Conservation (phyloP, 2,888 invertebrate species). For the Scaptomyza tumidula region DNA sequence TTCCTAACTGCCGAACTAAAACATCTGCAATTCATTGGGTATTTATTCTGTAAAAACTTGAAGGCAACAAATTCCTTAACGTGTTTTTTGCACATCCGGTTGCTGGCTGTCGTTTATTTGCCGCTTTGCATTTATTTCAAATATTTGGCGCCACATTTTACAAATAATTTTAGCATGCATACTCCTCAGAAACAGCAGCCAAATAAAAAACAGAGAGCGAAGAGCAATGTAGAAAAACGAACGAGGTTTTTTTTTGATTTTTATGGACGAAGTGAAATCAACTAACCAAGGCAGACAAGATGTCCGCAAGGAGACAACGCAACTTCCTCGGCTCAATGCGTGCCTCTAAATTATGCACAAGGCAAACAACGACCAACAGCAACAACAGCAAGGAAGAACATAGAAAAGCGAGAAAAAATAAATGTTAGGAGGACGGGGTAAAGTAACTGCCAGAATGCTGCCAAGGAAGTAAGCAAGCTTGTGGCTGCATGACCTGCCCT, state of each 20-base stretch:
- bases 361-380: slow-evolving; percentile 31
- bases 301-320: slow-evolving; percentile 54
- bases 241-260: slow-evolving; percentile 57
- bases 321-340: slow-evolving; percentile 63
- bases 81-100: slow-evolving; percentile 55
- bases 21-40: slow-evolving; percentile 7
- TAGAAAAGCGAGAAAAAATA: neutral
- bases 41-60: slow-evolving; percentile 25
- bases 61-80: slow-evolving; percentile 39
- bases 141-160: slow-evolving; percentile 71
- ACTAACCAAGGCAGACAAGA: slow-evolving; percentile 60
- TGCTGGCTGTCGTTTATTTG: slow-evolving; percentile 62
- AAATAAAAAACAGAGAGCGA: slow-evolving; percentile 17
- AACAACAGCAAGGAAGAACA: slow-evolving; percentile 8
- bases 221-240: slow-evolving; percentile 27
- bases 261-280: slow-evolving; percentile 58
- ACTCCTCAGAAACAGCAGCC: slow-evolving; percentile 46
- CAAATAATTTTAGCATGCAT: slow-evolving; percentile 68
- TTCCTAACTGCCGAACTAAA: neutral
- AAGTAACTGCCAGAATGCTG: slow-evolving; percentile 56
- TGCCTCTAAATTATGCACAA: slow-evolving; percentile 71
- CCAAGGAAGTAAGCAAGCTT: slow-evolving; percentile 68
- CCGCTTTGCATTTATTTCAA: slow-evolving; percentile 73
- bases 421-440: slow-evolving; percentile 8
- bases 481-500: slow-evolving; percentile 64